Evolutionary conservation across 2,888 invertebrate species (phyloP), one percentile per base, ranked within the genome.

Genomic region (Andrena marginata): DNA sequence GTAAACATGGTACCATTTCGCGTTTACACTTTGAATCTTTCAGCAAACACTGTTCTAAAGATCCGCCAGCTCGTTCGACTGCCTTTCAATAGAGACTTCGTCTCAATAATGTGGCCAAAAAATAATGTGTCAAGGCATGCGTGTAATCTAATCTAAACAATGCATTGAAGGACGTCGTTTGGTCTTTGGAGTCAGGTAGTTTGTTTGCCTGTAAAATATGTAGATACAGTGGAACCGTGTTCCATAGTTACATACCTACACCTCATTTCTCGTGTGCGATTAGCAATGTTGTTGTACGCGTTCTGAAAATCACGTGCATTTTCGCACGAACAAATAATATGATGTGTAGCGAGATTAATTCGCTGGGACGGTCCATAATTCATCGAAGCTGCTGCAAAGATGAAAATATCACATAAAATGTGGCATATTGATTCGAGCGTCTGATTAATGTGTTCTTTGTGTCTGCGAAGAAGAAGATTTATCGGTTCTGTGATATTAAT

Each of bases 291-390:
- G 64, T 70, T 26, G 54, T n/a, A 42, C 2, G n/a, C 10, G n/a
- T 49, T 5, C 48, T 35, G 77, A 71, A 2, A 64, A 64, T 2
- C 20, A 0, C 10, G 1, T 26, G 26, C 0, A 51, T 7, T 60
- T 33, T 33, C 35, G 29, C 10, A 13, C 7, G 35, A 42, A 23
- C 20, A 42, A 62, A 77, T 33, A 49, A 42, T 23, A 4, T 35
- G 62, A 26, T 26, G 54, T 29, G 48, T 26, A 29, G 33, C 33
- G 59, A 64, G 63, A 77, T 71, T 77, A 64, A 77, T 77, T 64
- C 59, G 2, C 10, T n/a, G 0, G 2, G 13, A 6, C 31, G 7
- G 31, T 63, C 8, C n/a, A 31, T 70, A 59, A 65, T 77, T 77
- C 20, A 60, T 64, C 20, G 48, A 72, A 77, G 49, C 16, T 29